phyloP scores from a whole-genome alignment of 35 echinoderm and acorn worm species.

The Apostichopus parvimensis region DNA sequence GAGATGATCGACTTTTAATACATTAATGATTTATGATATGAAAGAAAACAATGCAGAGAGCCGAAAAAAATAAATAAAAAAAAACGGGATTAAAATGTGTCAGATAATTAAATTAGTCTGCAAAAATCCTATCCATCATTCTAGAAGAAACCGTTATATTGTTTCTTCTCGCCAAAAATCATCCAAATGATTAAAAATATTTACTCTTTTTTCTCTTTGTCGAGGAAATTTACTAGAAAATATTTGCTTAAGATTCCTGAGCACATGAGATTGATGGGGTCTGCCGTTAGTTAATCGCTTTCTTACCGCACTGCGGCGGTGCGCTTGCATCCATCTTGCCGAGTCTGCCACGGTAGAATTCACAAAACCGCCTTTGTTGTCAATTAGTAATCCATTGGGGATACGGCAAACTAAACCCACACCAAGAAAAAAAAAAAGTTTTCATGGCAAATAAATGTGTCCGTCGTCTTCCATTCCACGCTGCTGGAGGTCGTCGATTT shows the following conservation, averaged over 20 bases:
- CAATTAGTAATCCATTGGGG: conserved; percentile 34
- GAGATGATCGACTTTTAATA: background rate
- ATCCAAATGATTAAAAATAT: background rate
- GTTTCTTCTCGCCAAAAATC: background rate
- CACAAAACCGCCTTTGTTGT: conserved; percentile 3
- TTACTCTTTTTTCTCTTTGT: background rate
- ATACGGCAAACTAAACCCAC: conserved; percentile 16
- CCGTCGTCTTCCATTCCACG: background rate
- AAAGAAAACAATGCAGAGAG: background rate
- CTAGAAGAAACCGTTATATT: background rate
- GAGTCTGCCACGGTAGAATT: conserved; percentile 24
- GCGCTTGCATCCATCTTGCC: conserved; percentile 11
- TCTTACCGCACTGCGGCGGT: background rate
- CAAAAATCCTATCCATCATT: background rate
- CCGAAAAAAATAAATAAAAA: too few relatives aligned
- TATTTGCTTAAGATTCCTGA: conserved; percentile 19
- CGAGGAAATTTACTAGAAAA: conserved; percentile 16
- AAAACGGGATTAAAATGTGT: background rate
- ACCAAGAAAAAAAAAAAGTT: conserved; percentile 14
- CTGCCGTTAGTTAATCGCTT: background rate
- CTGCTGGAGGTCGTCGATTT: conserved; percentile 12
- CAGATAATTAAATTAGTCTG: background rate
- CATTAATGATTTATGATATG: background rate
- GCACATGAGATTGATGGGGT: conserved; percentile 14
- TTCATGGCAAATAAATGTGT: conserved; percentile 29